Evolutionary conservation across 2,113 vertebrate genomes (phyloP), one percentile per base, ranked within the genome.

Genomic region (Copsychus sechellarum): DNA sequence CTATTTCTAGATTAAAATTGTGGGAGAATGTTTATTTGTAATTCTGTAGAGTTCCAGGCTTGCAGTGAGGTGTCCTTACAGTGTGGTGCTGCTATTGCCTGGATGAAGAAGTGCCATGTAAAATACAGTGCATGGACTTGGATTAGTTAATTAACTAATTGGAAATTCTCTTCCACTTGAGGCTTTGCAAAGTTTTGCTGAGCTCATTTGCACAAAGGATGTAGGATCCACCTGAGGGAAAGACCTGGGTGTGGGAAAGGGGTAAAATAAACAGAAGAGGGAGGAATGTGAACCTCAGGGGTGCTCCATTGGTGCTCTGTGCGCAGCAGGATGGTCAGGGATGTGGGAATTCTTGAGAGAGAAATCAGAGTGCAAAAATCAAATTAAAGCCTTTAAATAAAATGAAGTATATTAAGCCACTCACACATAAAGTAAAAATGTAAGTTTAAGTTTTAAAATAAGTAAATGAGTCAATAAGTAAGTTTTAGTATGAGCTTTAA

Each of bases 41-140:
- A 29, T 40, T 85, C 34, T 1, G 0, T 53, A 33, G 34, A 47
- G 31, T 48, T 19, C 4, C 26, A 9, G 38, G 29, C 38, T 78
- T 38, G 53, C 51, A 22, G 15, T 15, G 50, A 38, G 33, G 25
- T 5, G 22, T 48, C 21, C 22, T 84, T 43, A 2, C 8, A 40
- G 74, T 0, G 0, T 38, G 16, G 16, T 26, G 2, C 36, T 64
- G 71, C 62, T 60, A 0, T 14, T 69, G 62, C 40, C 64, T 31
- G 74, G 33, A 11, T 18, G 42, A 56, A 31, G 12, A 67, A 14
- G 11, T 15, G 61, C 61, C 16, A 1, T 20, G 22, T 31, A 10
- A 70, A 85, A 31, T 10, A 38, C 38, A 58, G n/a, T 33, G 31
- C 24, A 1, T 11, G 43, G 1, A 7, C 38, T 58, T 24, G 50